Base-by-base conservation (phyloP, 2,113 vertebrate genomes). In the Baryphthengus martii region DNA sequence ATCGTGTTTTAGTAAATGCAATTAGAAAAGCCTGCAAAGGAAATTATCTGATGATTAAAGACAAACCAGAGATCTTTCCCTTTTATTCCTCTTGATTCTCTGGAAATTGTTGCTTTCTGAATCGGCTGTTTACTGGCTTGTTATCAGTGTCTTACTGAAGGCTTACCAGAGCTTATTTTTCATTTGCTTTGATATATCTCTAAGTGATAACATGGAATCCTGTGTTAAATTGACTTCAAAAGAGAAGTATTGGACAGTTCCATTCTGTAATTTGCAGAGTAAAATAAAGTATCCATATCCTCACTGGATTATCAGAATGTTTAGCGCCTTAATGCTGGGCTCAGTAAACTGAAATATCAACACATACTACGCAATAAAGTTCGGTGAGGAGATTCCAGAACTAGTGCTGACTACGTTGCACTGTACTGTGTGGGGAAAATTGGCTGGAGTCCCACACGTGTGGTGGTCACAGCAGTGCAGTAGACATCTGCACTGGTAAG, bases 381-480 rank as follows among this genome's bases (percentile, higher is more conserved):
- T 62, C 18, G 18, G 7, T 13, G n/a, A 49, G 31, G 39, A 79
- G 35, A 50, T 63, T 63, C 28, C 26, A 26, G n/a, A 65, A 35
- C 26, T 24, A 35, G 13, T 28, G 5, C 50, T 31, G 24, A 20
- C 25, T 80, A 7, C 0, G 0, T 33, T 70, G 19, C 5, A 6
- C 28, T 76, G n/a, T 23, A 7, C 33, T 26, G 13, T 0, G 0
- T 2, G 6, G 44, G 61, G 39, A 59, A 63, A 65, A 25, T 31
- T 13, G 31, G 10, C 31, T 35, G 37, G 19, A 83, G 61, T n/a
- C 49, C 44, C 21, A 10, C 35, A 40, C 28, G 31, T 4, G 6
- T 21, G 37, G 21, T 61, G 33, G 29, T 6, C 37, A 10, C 10
- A 9, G 6, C 12, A 44, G 15, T 17, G 13, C 5, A 7, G 24